These are phyloP conservation scores for Troides aeacus DNA, from an alignment of 2,888 invertebrate species.

Conservation along the genomic window DNA sequence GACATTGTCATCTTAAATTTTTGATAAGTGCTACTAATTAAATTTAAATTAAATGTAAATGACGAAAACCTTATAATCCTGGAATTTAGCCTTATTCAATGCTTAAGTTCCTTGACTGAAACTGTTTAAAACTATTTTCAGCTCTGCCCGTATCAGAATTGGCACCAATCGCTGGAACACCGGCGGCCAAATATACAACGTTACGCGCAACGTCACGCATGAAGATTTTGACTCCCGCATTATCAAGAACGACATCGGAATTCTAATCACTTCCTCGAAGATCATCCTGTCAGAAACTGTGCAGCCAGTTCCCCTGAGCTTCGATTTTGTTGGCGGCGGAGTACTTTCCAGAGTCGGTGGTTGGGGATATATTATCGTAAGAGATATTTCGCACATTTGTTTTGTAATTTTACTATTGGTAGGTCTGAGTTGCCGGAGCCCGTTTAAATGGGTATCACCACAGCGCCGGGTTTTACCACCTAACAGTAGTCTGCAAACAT, in stretches of 20 bases:
- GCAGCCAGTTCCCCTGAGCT: not conserved
- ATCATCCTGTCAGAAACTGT: not conserved
- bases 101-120: too few relatives aligned
- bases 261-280: not conserved
- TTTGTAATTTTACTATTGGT: too few relatives aligned
- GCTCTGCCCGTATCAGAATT: not conserved
- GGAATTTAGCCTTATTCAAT: too few relatives aligned
- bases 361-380: not conserved
- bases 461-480: too few relatives aligned
- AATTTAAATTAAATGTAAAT: too few relatives aligned
- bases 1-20: too few relatives aligned
- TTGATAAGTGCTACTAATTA: too few relatives aligned
- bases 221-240: not conserved
- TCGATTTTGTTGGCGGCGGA: not conserved
- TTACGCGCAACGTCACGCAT: not conserved
- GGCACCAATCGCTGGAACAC: not conserved
- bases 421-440: too few relatives aligned
- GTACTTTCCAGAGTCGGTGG: not conserved
- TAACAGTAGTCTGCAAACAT: too few relatives aligned
- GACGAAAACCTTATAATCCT: too few relatives aligned
- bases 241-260: not conserved
- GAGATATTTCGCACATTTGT: too few relatives aligned
- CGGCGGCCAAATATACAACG: not conserved
- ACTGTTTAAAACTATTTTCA: not conserved
- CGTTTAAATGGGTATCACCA: too few relatives aligned